A percentile compares a stretch with the other conserved stretches of the same genome.
phyloP scores from a whole-genome alignment of 2,797 vertebrate species.

The Typhlichthys subterraneus region DNA sequence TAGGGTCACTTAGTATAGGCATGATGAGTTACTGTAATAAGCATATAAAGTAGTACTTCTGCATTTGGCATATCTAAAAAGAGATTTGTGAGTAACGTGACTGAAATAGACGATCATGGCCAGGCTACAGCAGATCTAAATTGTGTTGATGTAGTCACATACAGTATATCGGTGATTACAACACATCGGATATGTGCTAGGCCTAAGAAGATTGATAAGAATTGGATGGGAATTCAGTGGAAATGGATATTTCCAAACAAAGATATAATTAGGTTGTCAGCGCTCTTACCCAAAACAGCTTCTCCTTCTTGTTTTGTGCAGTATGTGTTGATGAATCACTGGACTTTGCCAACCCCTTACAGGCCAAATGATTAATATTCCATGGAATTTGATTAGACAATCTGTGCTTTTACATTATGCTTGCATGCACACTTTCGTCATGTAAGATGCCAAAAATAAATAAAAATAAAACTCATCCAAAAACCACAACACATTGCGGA shows the following conservation, averaged over 20 bases:
- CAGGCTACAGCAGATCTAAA: too few species aligned
- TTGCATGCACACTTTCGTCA: constrained; percentile 9
- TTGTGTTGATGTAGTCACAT: too few species aligned
- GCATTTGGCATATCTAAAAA: too few species aligned
- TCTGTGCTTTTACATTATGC: neutral
- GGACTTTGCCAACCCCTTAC: constrained; percentile 48
- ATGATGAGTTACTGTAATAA: too few species aligned
- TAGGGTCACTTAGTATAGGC: too few species aligned
- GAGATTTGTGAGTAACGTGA: too few species aligned
- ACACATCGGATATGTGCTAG: neutral
- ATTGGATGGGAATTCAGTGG: neutral
- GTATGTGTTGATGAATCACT: constrained; percentile 21
- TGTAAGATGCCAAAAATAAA: neutral
- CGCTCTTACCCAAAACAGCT: constrained; percentile 10
- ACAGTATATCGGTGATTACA: neutral
- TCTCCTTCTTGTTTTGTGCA: constrained; percentile 17
- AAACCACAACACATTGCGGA: constrained; percentile 6
- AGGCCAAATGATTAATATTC: constrained; percentile 20
- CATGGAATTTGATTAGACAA: neutral
- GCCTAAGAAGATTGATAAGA: neutral
- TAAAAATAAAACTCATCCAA: neutral
- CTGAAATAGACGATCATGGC: too few species aligned
- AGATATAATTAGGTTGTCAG: constrained; percentile 6
- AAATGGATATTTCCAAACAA: constrained; percentile 14
- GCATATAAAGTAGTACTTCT: too few species aligned